A percentile compares a stretch with the other conserved stretches of the same genome.
Conservation (phyloP, 2,888 invertebrate species). For the Aphodius granarius region DNA sequence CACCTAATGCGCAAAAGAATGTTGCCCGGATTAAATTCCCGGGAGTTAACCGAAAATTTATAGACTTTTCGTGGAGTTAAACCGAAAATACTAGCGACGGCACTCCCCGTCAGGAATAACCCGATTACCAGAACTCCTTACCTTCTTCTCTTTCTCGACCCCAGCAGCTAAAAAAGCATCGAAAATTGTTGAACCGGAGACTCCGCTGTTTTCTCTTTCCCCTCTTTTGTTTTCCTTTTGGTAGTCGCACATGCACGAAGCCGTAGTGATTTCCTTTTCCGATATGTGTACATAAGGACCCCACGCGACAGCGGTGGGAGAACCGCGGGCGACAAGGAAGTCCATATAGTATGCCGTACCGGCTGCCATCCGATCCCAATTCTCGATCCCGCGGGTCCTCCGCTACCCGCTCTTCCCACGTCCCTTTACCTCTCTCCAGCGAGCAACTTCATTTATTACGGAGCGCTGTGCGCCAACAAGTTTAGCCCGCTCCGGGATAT, state of each 20-base stretch:
- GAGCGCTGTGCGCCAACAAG: conserved; percentile 38
- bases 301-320: background rate
- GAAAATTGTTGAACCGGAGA: background rate
- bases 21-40: background rate
- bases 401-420: background rate
- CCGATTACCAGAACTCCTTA: background rate
- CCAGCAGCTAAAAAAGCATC: background rate
- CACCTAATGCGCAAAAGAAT: background rate
- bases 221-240: background rate
- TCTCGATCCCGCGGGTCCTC: background rate
- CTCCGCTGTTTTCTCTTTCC: background rate
- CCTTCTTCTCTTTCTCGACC: background rate
- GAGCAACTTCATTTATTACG: background rate
- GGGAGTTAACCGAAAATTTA: background rate
- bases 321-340: background rate
- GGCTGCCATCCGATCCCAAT: background rate
- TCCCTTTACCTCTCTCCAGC: background rate
- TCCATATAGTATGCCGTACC: background rate
- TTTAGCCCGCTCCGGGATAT: conserved; percentile 35
- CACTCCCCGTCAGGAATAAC: background rate
- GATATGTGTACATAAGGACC: background rate
- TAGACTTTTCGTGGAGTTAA: background rate
- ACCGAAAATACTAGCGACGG: background rate
- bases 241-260: background rate
- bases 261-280: background rate